These are phyloP conservation scores for Tachuris rubrigastra DNA, from an alignment of 2,113 vertebrate genomes.

Conservation along the genomic window DNA sequence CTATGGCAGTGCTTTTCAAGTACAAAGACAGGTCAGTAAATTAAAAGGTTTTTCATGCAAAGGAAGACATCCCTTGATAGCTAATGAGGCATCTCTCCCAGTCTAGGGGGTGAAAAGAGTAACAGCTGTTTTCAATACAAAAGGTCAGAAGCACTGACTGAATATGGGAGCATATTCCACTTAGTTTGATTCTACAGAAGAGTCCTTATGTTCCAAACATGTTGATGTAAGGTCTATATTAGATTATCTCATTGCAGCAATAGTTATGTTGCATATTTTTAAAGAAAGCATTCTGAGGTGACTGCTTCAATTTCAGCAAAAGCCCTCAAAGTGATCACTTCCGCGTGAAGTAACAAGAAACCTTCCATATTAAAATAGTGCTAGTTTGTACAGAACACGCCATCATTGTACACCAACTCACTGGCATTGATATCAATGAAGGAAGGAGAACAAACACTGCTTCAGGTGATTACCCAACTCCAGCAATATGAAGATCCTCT, in stretches of 20 bases:
- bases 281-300: background rate
- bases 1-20: background rate
- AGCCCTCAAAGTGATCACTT: background rate
- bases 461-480: background rate
- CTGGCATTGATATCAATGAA: background rate
- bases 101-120: background rate
- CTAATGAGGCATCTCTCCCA: background rate
- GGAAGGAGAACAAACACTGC: background rate
- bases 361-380: background rate
- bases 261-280: background rate
- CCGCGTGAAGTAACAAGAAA: background rate
- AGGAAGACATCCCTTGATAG: background rate
- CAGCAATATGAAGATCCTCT: background rate
- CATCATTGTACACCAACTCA: background rate
- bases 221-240: background rate
- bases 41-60: background rate
- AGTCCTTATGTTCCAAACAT: background rate
- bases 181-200: background rate
- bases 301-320: background rate
- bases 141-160: background rate
- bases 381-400: background rate
- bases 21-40: background rate
- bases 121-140: background rate
- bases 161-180: background rate
- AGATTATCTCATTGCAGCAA: background rate